Conservation (phyloP, 2,113 vertebrate genomes). For the Aegotheles bennettii region DNA sequence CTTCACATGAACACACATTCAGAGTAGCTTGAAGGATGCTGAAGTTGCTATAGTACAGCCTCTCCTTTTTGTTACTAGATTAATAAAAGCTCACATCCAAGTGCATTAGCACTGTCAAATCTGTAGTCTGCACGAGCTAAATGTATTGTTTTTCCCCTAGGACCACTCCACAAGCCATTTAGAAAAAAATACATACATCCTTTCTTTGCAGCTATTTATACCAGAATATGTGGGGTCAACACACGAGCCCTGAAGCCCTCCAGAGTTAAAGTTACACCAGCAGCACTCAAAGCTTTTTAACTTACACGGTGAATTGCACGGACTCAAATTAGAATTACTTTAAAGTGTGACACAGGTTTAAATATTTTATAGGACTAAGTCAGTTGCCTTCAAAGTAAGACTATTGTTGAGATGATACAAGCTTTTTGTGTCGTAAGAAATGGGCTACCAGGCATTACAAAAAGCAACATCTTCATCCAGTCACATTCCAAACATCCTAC, state of each 20-base stretch:
- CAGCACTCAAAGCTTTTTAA: background rate
- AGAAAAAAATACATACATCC: background rate
- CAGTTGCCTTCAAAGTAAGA: background rate
- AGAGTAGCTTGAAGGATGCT: background rate
- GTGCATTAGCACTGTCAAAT: background rate
- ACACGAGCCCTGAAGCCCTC: background rate
- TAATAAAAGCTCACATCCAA: background rate
- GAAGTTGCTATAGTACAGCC: background rate
- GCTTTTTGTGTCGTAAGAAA: background rate
- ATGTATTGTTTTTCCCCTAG: background rate
- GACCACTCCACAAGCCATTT: background rate
- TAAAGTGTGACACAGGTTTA: background rate
- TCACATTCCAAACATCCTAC: background rate
- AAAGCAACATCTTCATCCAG: background rate
- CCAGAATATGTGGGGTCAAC: background rate
- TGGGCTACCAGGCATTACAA: background rate
- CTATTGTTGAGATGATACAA: background rate
- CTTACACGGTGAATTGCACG: background rate
- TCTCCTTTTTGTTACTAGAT: background rate
- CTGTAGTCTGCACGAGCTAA: background rate
- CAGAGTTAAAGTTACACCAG: background rate
- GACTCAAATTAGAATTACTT: background rate
- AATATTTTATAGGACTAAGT: background rate
- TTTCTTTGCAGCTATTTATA: background rate
- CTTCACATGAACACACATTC: accelerated